Conservation (phyloP, 1,140 invertebrate genomes). For the fruit fly (Drosophila melanogaster) region Release_6_plus_ISO1_MT NT_033777.3:26814501-26815000, state of each 20-base stretch:
- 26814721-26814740: slow-evolving; percentile 35
- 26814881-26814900: slow-evolving; percentile 50
- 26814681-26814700: slow-evolving; percentile 28
- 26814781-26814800: slow-evolving; percentile 25
- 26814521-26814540: slow-evolving; percentile 49
- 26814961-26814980: slow-evolving; percentile 82
- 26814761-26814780: slow-evolving; percentile 19
- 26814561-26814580: slow-evolving; percentile 1
- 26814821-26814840: neutral
- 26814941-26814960: slow-evolving; percentile 67
- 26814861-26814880: slow-evolving; percentile 16
- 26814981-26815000: slow-evolving; percentile 77
- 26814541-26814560: slow-evolving; percentile 20
- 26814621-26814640: slow-evolving; percentile 28
- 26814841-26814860: slow-evolving; percentile 6
- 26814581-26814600: neutral
- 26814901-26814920: slow-evolving; percentile 56
- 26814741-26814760: slow-evolving; percentile 3
- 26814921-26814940: slow-evolving; percentile 50
- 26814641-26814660: slow-evolving; percentile 22
- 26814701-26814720: slow-evolving; percentile 1
- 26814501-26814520: slow-evolving; percentile 56
- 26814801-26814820: slow-evolving; percentile 11
- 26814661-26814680: slow-evolving; percentile 52
- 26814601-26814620: neutral